Conservation (phyloP, 2,113 vertebrate species). For the Cromileptes altivelis region DNA sequence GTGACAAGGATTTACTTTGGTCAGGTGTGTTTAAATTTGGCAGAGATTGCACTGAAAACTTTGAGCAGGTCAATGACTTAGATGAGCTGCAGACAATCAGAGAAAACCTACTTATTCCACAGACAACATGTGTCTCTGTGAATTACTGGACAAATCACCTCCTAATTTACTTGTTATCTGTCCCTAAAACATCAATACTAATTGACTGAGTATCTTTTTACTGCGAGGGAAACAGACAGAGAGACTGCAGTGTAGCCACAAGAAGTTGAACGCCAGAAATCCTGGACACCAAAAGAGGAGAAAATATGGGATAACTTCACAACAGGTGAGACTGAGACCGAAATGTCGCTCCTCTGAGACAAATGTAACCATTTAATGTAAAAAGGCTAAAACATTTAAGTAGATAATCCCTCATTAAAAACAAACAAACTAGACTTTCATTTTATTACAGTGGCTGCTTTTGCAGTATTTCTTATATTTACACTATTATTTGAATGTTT, state of each 20-base stretch:
- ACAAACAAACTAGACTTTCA: not conserved
- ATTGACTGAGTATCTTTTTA: constrained; percentile 5
- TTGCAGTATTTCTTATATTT: not conserved
- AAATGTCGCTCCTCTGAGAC: not conserved
- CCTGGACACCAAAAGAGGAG: not conserved
- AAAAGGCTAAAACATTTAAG: not conserved
- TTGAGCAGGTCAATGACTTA: not conserved
- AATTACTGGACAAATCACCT: constrained; percentile 10
- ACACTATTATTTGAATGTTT: not conserved
- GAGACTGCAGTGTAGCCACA: not conserved
- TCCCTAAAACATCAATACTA: constrained; percentile 14
- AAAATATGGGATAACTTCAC: not conserved
- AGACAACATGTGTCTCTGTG: not conserved
- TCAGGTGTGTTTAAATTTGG: not conserved
- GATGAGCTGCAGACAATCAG: not conserved
- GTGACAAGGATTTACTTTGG: not conserved
- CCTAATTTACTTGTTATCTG: constrained; percentile 21
- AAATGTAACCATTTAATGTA: not conserved
- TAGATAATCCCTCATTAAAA: not conserved
- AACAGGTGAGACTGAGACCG: not conserved
- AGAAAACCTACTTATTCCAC: not conserved
- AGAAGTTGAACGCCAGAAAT: not conserved
- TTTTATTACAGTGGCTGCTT: not conserved
- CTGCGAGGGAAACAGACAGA: constrained; percentile 9
- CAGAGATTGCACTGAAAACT: not conserved